Evolutionary conservation across 1,140 invertebrate genomes (phyloP), one percentile per base, ranked within the genome.

Genomic region (Uloborus diversus): DNA sequence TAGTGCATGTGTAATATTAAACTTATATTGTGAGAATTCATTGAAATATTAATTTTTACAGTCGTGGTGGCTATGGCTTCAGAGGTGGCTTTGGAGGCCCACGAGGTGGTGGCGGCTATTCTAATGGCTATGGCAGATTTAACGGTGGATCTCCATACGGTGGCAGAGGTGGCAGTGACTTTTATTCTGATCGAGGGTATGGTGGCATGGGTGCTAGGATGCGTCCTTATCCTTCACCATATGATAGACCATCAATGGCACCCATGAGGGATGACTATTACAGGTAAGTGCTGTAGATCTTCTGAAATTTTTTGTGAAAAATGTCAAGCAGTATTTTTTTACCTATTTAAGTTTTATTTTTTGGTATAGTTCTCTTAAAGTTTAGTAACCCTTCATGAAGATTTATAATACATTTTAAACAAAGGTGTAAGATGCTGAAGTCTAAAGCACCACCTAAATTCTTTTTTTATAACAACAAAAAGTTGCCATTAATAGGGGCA

Each of bases 191-290:
- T 23, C 53, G 69, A n/a, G 51, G 51, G 30, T 47, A 51, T 35
- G 56, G 27, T n/a, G 56, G 56, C 1, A 71, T 71, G 53, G 23
- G 53, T 11, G 20, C 51, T 17, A 37, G 69, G 20, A 61, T 61
- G 69, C 25, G 69, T 2, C 69, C 56, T 3, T 73, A 61, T 32
- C 69, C 69, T 14, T 53, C 49, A n/a, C 69, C 69, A 3, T 73
- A 61, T 61, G 69, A 73, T 9, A 32, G 69, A 17, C 35, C 69
- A 3, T 27, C 56, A 9, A 61, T 73, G 69, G 14, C 11, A 7
- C 14, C 37, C 3, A 25, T 37, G 13, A 23, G 69, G n/a, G 69
- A 73, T 61, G 69, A 73, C 4, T 73, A 73, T 47, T 37, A 25
- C 5, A 7, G 49, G 53, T 20, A 42, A 11, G n/a, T 49, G 47